Percentiles rank a stretch among this genome's conserved stretches.
Evolutionary conservation across 2,797 vertebrate species (phyloP).

Genomic region (Labeo calbasu): DNA sequence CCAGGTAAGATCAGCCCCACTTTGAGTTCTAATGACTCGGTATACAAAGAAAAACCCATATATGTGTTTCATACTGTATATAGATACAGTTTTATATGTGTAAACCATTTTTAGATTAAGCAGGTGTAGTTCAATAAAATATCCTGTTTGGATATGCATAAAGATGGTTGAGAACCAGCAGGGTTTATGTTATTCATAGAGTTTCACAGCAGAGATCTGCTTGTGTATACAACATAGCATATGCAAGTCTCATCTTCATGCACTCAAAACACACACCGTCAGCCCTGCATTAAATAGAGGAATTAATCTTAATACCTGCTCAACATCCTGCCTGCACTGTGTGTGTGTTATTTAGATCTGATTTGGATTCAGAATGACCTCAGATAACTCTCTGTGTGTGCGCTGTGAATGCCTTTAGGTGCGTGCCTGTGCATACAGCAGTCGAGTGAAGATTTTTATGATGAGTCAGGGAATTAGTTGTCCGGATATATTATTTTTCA

Average conservation of each 20-base stretch:
- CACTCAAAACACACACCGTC: slow-evolving; percentile 18
- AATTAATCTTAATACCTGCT: slow-evolving; percentile 28
- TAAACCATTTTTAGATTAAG: background rate
- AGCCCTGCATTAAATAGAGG: slow-evolving; percentile 35
- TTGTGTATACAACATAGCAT: background rate
- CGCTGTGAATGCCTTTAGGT: background rate
- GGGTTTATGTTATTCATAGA: slow-evolving; percentile 16
- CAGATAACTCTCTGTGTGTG: background rate
- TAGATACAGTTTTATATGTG: background rate
- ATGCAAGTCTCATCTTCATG: slow-evolving; percentile 9
- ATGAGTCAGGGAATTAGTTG: slow-evolving; percentile 2
- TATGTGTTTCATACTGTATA: background rate
- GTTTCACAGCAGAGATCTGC: background rate
- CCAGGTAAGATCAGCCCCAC: slow-evolving; percentile 74
- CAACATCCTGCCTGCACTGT: slow-evolving; percentile 11
- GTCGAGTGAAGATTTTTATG: slow-evolving; percentile 4
- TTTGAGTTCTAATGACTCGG: background rate
- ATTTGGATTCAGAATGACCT: slow-evolving; percentile 7
- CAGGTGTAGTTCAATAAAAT: background rate
- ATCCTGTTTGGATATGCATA: background rate
- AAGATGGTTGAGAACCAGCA: background rate
- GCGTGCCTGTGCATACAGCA: background rate
- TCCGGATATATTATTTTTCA: background rate
- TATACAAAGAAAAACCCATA: background rate
- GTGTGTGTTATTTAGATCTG: background rate